Base-by-base conservation (phyloP, 1,140 invertebrate genomes). In the Epicauta chinensis region DNA sequence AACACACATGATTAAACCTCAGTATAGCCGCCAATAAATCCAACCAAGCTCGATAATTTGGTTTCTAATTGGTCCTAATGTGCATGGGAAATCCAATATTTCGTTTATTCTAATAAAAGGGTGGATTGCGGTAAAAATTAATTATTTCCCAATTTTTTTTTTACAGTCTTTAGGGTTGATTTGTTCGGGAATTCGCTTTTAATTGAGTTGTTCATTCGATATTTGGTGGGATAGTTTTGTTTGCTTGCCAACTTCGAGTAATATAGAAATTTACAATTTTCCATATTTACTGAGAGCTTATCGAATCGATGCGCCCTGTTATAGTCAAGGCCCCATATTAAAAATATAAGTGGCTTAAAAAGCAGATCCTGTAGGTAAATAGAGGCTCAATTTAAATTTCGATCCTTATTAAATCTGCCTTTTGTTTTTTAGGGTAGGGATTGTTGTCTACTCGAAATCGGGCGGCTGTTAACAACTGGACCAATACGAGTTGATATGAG, bases 361-460 rank as follows among this genome's bases (percentile, higher is more conserved):
- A 64, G 56, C 55, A 62, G 58, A 67, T 67, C 63, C 63, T 57
- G 61, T 60, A 53, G 54, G 63, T 63, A 65, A 67, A 67, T 67
- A 65, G 57, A 61, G 63, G 63, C 59, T 65, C 61, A 65, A 65
- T 63, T 65, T 63, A 63, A 67, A 65, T 64, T 65, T 63, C 23
- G 63, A 65, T 67, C 65, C 65, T 62, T 61, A 65, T 67, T 67
- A 58, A 64, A 67, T 58, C 65, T 60, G 55, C 62, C 65, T 59
- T 64, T 67, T 67, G 65, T 67, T 67, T 67, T 47, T 63, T 59
- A 45, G 56, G 61, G n/a, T n/a, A 23, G 23, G 7, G 23, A 23
- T 23, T 23, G 17, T 62, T 60, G 59, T 17, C 15, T 60, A 42
- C 63, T 66, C 46, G 63, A 65, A 53, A 63, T 37, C 51, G 45